Base-by-base conservation (phyloP, 2,888 invertebrate genomes). In the Drosophila buzzatii region DNA sequence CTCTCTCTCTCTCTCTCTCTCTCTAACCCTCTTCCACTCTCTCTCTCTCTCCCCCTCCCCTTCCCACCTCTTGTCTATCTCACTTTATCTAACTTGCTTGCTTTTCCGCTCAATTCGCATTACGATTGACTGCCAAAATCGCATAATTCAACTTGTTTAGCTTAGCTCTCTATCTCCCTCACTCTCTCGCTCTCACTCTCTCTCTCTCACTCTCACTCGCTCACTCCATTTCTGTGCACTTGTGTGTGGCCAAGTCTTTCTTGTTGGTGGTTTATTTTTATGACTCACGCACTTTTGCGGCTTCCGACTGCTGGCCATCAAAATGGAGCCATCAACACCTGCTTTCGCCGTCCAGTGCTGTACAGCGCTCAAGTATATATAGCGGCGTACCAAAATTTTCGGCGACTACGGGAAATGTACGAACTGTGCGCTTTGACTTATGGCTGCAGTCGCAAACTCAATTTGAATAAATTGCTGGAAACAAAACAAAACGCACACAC, bases 251-350 rank as follows among this genome's bases (percentile, higher is more conserved):
- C 42, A 39, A 37, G 53, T 53, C 16, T 60, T 52, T 53, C 61
- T 53, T 31, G 49, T 64, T 65, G 73, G 53, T 70, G 64, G 51
- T 89, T 89, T 85, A 89, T 89, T 85, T 85, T 86, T 85, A 85
- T 86, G 85, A 89, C 85, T 85, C 85, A 85, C 85, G 85, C 85
- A 85, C 89, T 85, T 88, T 84, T 85, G 89, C 82, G 85, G 89
- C 89, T 85, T 89, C 85, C 89, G 89, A 70, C 81, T 73, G 72
- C 81, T 73, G 87, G 79, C 89, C 85, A 84, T 86, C 85, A 84
- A 84, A 83, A 89, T 85, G 89, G 84, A 85, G 85, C 89, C 81
- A 85, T 85, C 85, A 85, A 85, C 89, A 85, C 85, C 85, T 85
- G 85, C 88, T 85, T 85, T 52, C 70, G 66, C 44, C 65, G 68